These are phyloP conservation scores for Petromus typicus DNA, from an alignment of 2,113 vertebrate genomes.

Conservation along the genomic window DNA sequence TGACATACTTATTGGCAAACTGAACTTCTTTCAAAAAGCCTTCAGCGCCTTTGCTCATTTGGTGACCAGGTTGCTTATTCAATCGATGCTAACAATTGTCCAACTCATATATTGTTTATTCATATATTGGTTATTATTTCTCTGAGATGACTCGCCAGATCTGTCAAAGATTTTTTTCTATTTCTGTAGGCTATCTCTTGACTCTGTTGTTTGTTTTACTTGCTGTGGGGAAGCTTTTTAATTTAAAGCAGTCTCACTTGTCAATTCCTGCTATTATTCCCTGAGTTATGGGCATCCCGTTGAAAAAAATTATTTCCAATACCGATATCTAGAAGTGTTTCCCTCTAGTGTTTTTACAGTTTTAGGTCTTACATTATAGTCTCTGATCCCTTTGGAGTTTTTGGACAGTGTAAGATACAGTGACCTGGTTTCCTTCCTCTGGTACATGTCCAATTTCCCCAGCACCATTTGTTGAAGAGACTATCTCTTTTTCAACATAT, in stretches of 20 bases:
- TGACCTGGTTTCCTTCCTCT: neutral
- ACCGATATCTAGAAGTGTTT: neutral
- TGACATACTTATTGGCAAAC: neutral
- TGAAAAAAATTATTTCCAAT: neutral
- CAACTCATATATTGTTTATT: neutral
- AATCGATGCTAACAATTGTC: neutral
- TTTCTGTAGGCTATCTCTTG: neutral
- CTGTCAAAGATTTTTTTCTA: neutral
- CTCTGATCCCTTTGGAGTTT: neutral
- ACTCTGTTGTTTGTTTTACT: neutral
- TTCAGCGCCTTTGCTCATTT: neutral
- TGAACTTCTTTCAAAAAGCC: neutral
- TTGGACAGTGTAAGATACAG: neutral
- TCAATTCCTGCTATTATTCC: neutral
- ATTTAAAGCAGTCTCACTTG: neutral
- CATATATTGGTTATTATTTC: neutral
- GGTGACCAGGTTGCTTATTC: neutral
- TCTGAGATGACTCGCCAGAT: neutral
- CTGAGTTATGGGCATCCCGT: neutral
- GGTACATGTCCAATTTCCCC: neutral
- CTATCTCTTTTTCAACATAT: neutral
- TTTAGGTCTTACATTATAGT: neutral
- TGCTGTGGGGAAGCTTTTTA: neutral
- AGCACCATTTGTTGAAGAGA: neutral
- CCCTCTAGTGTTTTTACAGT: neutral